phyloP scores from a whole-genome alignment of 1,140 invertebrate genomes.

The Drosophila sechellia region DNA sequence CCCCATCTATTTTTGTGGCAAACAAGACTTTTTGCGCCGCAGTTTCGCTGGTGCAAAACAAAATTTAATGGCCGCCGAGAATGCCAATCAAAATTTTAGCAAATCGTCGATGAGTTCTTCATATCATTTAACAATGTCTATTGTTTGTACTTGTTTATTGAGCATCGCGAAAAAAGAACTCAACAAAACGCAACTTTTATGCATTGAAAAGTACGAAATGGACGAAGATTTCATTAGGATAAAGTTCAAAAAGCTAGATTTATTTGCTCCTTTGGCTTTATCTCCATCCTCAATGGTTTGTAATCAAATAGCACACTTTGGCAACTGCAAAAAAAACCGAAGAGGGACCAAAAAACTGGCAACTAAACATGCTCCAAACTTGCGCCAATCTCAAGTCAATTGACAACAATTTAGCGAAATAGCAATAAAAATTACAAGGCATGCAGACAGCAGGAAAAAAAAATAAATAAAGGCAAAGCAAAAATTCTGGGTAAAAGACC shows the following conservation, averaged over 20 bases:
- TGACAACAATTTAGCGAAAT: slow-evolving; percentile 67
- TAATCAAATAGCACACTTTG: slow-evolving; percentile 26
- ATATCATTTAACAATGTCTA: slow-evolving; percentile 24
- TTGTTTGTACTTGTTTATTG: slow-evolving; percentile 16
- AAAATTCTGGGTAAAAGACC: slow-evolving; percentile 52
- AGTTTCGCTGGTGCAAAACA: slow-evolving; percentile 23
- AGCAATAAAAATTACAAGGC: slow-evolving; percentile 60
- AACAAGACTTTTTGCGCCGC: slow-evolving; percentile 45
- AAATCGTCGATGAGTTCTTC: slow-evolving; percentile 29
- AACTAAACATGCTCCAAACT: slow-evolving; percentile 41
- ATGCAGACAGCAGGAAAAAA: slow-evolving; percentile 33
- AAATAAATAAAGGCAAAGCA: slow-evolving; percentile 26
- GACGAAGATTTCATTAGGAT: too few relatives aligned
- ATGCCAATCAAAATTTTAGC: slow-evolving; percentile 43
- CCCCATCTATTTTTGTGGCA: slow-evolving; percentile 25
- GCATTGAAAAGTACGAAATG: too few relatives aligned
- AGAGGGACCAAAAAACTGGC: slow-evolving; percentile 20
- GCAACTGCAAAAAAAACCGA: slow-evolving; percentile 4
- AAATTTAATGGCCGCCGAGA: slow-evolving; percentile 25
- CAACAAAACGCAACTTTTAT: too few relatives aligned
- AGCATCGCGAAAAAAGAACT: not conserved
- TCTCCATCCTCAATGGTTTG: slow-evolving; percentile 21
- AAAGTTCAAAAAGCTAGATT: slow-evolving; percentile 2
- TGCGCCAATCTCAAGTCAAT: slow-evolving; percentile 58
- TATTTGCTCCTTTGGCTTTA: slow-evolving; percentile 5